A percentile compares a stretch with the other conserved stretches of the same genome.
These are phyloP conservation scores for Cerastis rubricosa DNA, from an alignment of 2,888 invertebrate genomes.

Conservation along the genomic window DNA sequence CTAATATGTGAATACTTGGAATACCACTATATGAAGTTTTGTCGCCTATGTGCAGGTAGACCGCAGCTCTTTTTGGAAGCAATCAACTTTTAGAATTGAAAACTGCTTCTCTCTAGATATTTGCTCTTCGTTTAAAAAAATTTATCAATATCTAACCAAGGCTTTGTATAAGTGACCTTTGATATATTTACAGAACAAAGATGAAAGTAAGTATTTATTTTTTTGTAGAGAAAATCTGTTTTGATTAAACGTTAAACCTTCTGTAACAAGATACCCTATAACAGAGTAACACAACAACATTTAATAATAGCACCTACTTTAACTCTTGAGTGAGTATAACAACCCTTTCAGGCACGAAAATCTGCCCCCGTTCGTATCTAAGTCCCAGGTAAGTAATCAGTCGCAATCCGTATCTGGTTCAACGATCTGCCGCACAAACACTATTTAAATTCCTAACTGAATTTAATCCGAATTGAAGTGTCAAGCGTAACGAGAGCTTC, in stretches of 20 bases:
- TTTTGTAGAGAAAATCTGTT: background rate
- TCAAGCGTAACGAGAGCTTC: slow-evolving; percentile 85
- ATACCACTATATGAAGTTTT: slow-evolving; percentile 80
- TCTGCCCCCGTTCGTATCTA: slow-evolving; percentile 42
- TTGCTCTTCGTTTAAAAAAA: background rate
- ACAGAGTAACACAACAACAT: slow-evolving; percentile 11
- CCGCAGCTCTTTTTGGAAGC: slow-evolving; percentile 18
- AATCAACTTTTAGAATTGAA: slow-evolving; percentile 29
- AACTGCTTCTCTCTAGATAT: background rate
- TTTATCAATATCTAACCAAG: background rate
- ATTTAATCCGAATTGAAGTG: slow-evolving; percentile 88
- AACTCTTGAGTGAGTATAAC: slow-evolving; percentile 18
- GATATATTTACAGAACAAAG: background rate
- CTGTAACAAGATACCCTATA: slow-evolving; percentile 1
- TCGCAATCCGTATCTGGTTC: slow-evolving; percentile 56
- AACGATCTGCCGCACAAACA: slow-evolving; percentile 59
- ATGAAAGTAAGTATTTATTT: background rate
- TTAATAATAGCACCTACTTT: slow-evolving; percentile 25
- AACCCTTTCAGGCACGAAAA: slow-evolving; percentile 24
- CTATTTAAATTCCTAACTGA: slow-evolving; percentile 80
- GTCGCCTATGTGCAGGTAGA: slow-evolving; percentile 61
- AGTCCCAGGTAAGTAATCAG: slow-evolving; percentile 61
- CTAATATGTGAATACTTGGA: slow-evolving; percentile 88
- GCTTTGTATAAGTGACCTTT: background rate
- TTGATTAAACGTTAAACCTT: background rate